These are phyloP conservation scores for Leptinotarsa haldemani DNA, from an alignment of 2,888 invertebrate genomes.

Conservation along the genomic window DNA sequence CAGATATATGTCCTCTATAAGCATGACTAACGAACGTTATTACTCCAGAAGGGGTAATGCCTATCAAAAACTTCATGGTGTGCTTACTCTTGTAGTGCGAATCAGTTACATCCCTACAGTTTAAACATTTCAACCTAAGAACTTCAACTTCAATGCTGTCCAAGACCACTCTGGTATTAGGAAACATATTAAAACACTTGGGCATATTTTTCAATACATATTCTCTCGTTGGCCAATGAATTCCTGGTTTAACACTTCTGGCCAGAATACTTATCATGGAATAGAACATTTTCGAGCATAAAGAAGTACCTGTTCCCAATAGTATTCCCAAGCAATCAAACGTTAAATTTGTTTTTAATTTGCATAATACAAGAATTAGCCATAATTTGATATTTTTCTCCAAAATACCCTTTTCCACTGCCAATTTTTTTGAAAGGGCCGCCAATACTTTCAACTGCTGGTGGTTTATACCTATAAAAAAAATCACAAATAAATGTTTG, in stretches of 20 bases:
- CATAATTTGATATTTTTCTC: slow-evolving; percentile 7
- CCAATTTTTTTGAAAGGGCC: neutral
- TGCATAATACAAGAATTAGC: slow-evolving; percentile 4
- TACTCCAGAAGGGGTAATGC: neutral
- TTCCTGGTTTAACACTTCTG: slow-evolving; percentile 18
- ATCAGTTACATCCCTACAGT: slow-evolving; percentile 1
- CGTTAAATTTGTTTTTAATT: slow-evolving; percentile 19
- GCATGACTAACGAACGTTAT: neutral
- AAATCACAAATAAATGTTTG: neutral
- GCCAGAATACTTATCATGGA: slow-evolving; percentile 6
- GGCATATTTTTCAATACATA: slow-evolving; percentile 17
- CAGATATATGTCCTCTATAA: neutral
- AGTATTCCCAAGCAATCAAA: slow-evolving; percentile 11
- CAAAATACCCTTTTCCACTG: neutral
- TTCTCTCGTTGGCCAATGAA: slow-evolving; percentile 28
- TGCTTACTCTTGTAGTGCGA: slow-evolving; percentile 1
- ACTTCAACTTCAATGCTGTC: neutral
- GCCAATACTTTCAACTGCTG: no score
- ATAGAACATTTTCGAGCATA: slow-evolving; percentile 19
- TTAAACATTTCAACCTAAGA: neutral
- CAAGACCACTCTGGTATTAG: slow-evolving; percentile 20
- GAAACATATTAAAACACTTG: neutral
- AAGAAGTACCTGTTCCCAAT: slow-evolving; percentile 5
- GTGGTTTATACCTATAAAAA: neutral
- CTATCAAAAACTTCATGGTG: neutral